Conservation (phyloP, 2,888 invertebrate species). For the Coleophora deauratella region DNA sequence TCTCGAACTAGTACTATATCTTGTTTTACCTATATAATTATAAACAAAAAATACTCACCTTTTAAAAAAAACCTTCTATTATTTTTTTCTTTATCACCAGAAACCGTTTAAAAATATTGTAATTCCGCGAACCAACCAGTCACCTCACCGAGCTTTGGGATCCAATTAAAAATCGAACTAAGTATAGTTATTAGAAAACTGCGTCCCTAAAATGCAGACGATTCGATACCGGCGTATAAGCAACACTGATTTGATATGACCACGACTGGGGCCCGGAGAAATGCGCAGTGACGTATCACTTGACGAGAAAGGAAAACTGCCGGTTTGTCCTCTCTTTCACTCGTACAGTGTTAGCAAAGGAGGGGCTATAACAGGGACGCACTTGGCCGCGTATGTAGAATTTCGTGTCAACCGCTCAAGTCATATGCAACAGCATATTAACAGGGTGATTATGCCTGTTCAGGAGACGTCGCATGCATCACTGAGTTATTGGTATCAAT, state of each 20-base stretch:
- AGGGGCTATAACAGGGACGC: constrained; percentile 46
- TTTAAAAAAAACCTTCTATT: constrained; percentile 23
- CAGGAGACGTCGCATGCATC: too few relatives aligned
- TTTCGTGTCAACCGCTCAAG: constrained; percentile 54
- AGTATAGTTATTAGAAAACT: constrained; percentile 36
- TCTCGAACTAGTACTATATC: too few relatives aligned
- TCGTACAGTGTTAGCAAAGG: constrained; percentile 33
- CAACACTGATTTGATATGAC: constrained; percentile 57
- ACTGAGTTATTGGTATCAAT: too few relatives aligned
- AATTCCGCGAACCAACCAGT: constrained; percentile 17
- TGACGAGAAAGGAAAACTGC: constrained; percentile 63
- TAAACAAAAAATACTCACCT: constrained; percentile 25
- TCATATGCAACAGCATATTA: constrained; percentile 16
- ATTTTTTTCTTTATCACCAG: constrained; percentile 17
- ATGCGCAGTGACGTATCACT: constrained; percentile 57
- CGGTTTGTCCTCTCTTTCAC: constrained; percentile 41
- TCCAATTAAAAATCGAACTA: constrained; percentile 33
- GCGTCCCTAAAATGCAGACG: constrained; percentile 52
- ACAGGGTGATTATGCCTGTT: constrained; percentile 15
- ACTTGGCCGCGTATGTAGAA: constrained; percentile 61
- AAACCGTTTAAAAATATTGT: constrained; percentile 18
- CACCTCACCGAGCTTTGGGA: constrained; percentile 37
- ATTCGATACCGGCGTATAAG: constrained; percentile 51
- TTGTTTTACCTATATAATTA: constrained; percentile 5
- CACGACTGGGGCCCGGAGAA: constrained; percentile 51